phyloP scores from a whole-genome alignment of 1,140 invertebrate genomes.

The Drosophila saltans region DNA sequence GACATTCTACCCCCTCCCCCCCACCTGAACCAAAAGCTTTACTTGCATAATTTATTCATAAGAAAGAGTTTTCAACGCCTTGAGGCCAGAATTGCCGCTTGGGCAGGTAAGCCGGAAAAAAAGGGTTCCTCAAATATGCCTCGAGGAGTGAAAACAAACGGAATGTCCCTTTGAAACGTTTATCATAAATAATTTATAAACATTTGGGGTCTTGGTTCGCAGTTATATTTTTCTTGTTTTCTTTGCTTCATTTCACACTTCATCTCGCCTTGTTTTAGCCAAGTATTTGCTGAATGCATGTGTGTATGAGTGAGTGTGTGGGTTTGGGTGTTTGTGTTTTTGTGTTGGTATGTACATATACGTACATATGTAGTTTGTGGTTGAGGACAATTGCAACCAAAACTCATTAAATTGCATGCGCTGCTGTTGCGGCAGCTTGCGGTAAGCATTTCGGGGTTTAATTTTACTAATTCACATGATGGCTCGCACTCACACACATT shows the following conservation, averaged over 20 bases:
- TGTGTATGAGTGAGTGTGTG: neutral
- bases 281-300: too few relatives aligned
- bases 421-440: conserved; percentile 71
- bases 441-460: conserved; percentile 73
- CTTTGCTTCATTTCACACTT: neutral
- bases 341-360: conserved; percentile 9
- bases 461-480: conserved; percentile 80
- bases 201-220: conserved; percentile 35
- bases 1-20: neutral
- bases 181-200: conserved; percentile 73
- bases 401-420: conserved; percentile 73
- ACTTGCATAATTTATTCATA: conserved; percentile 73
- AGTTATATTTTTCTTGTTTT: conserved; percentile 24
- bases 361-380: conserved; percentile 20
- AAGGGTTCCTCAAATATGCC: conserved; percentile 29
- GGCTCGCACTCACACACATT: conserved; percentile 29
- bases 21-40: neutral
- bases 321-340: neutral
- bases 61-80: conserved; percentile 75
- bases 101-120: conserved; percentile 33
- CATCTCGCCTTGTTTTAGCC: neutral
- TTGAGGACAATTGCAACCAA: conserved; percentile 37
- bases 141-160: conserved; percentile 49
- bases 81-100: conserved; percentile 61
- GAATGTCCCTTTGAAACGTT: conserved; percentile 66